Conservation (phyloP, 2,113 vertebrate species). For the Electrona antarctica region DNA sequence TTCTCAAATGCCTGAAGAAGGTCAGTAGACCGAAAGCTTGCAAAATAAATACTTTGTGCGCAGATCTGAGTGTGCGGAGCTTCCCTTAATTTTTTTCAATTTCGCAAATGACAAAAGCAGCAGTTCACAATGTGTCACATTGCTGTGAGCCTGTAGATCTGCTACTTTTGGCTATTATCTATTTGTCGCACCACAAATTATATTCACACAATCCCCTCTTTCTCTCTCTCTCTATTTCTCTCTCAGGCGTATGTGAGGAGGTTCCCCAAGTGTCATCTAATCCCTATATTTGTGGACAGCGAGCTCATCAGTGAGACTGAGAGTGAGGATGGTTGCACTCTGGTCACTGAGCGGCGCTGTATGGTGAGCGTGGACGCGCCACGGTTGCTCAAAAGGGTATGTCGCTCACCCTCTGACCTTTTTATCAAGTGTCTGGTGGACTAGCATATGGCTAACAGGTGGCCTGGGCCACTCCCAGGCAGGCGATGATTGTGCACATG, state of each 20-base stretch:
- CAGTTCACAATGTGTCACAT: too few species aligned
- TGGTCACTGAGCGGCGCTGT: slow-evolving; percentile 88
- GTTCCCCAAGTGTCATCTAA: slow-evolving; percentile 92
- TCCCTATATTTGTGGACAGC: slow-evolving; percentile 95
- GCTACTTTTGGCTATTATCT: too few species aligned
- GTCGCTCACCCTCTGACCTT: neutral
- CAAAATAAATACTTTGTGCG: too few species aligned
- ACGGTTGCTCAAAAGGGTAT: slow-evolving; percentile 91
- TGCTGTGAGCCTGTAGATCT: too few species aligned
- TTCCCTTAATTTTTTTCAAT: too few species aligned
- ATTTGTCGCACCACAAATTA: neutral
- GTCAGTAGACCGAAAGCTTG: too few species aligned
- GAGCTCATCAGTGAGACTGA: slow-evolving; percentile 84
- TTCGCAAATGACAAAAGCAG: too few species aligned
- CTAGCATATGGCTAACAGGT: neutral
- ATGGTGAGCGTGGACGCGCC: slow-evolving; percentile 93
- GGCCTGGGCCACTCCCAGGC: neutral
- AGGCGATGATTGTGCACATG: neutral
- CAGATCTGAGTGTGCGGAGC: too few species aligned
- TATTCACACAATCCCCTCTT: neutral
- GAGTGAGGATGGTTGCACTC: slow-evolving; percentile 84
- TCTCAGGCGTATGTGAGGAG: slow-evolving; percentile 90
- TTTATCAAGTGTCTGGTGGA: neutral
- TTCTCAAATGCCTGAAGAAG: too few species aligned
- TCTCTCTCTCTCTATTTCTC: neutral